A percentile compares a stretch with the other conserved stretches of the same genome.
Conservation (phyloP, 2,797 vertebrate genomes). For the Sylvilagus floridanus region DNA sequence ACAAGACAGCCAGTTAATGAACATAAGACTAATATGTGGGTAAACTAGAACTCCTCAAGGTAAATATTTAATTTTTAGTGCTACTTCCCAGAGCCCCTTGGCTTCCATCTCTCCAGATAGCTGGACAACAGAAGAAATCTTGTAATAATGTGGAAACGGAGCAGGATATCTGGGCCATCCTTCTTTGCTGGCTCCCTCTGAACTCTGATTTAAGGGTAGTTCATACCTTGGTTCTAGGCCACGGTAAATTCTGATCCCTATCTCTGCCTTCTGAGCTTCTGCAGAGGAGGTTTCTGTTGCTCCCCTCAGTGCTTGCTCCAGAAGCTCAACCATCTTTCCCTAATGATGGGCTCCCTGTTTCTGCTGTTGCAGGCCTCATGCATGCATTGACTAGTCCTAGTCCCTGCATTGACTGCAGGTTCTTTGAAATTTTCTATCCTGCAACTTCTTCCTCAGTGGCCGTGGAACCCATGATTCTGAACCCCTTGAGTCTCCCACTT, state of each 20-base stretch:
- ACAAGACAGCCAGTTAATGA: background rate
- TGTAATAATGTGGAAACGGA: background rate
- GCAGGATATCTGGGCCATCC: background rate
- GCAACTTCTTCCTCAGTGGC: background rate
- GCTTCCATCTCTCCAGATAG: background rate
- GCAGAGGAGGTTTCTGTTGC: background rate
- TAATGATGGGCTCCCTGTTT: background rate
- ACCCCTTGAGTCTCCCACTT: background rate
- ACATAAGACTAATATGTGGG: background rate
- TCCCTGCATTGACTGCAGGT: background rate
- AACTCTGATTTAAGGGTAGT: background rate
- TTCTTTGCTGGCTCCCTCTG: background rate
- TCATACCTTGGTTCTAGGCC: background rate
- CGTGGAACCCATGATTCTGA: accelerated
- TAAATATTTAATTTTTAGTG: background rate
- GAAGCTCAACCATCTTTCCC: background rate
- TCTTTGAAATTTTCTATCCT: background rate
- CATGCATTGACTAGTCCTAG: background rate
- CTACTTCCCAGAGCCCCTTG: background rate
- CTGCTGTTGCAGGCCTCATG: background rate
- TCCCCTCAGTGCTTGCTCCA: too few species aligned
- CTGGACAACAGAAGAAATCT: background rate
- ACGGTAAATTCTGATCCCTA: background rate
- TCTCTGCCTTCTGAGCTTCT: background rate
- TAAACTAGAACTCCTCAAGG: background rate